Conservation (phyloP, 2,113 vertebrate species). For the Spermophilus dauricus region DNA sequence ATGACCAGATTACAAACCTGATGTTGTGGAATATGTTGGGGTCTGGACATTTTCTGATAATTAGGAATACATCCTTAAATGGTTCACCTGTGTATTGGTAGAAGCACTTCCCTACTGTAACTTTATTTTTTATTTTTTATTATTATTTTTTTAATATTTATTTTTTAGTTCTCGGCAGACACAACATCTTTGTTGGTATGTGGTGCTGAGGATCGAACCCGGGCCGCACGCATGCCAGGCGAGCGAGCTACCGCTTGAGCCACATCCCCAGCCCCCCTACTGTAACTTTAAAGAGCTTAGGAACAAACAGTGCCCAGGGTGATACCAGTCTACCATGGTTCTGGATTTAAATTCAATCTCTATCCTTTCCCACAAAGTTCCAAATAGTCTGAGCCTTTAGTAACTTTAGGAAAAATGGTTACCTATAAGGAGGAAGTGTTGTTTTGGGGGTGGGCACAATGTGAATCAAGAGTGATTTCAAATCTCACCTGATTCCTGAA, state of each 20-base stretch:
- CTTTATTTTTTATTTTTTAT: no score
- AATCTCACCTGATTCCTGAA: background rate
- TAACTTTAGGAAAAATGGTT: background rate
- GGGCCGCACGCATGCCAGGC: no score
- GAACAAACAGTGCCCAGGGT: background rate
- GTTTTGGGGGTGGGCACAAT: background rate
- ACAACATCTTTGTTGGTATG: no score
- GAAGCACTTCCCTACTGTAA: background rate
- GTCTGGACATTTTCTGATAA: background rate
- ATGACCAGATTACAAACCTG: background rate
- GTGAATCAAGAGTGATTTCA: background rate
- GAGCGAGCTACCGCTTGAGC: no score
- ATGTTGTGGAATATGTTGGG: background rate
- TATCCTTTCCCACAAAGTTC: background rate
- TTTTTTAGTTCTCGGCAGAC: no score
- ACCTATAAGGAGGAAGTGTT: background rate
- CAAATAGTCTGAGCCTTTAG: background rate
- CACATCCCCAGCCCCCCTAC: no score
- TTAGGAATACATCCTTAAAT: background rate
- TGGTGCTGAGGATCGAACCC: no score
- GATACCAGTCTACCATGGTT: background rate
- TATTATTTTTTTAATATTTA: no score
- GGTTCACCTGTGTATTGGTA: background rate
- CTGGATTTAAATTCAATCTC: background rate
- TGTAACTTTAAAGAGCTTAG: slow-evolving; percentile 17